Evolutionary conservation across 2,797 vertebrate genomes (phyloP).

Genomic region (Macrochelys suwanniensis): DNA sequence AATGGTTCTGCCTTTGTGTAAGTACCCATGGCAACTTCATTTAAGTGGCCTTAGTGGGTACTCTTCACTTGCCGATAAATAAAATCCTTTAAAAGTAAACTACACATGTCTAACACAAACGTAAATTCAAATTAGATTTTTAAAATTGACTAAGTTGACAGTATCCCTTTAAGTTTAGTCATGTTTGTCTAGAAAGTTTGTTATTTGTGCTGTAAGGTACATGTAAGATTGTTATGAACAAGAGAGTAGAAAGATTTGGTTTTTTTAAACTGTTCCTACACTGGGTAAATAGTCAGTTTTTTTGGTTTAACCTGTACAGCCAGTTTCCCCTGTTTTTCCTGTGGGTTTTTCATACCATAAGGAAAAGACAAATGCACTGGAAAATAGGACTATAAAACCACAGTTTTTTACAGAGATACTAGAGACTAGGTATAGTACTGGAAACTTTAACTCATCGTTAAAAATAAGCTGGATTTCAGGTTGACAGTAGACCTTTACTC

Average conservation of each 20-base stretch:
- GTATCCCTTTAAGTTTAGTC: not conserved
- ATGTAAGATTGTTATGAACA: not conserved
- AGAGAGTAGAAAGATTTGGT: not conserved
- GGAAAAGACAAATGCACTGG: not conserved
- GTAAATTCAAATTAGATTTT: not conserved
- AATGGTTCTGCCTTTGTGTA: not conserved
- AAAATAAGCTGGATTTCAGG: not conserved
- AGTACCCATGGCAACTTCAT: not conserved
- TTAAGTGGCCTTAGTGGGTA: not conserved
- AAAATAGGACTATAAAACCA: not conserved
- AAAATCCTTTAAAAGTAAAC: not conserved
- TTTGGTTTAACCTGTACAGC: not conserved
- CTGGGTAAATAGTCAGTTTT: not conserved
- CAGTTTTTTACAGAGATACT: not conserved
- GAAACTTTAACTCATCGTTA: not conserved
- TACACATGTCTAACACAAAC: not conserved
- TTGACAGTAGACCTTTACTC: not conserved
- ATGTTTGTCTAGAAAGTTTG: not conserved
- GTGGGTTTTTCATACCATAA: not conserved
- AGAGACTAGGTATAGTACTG: not conserved
- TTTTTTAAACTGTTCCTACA: not conserved
- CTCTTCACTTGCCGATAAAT: not conserved
- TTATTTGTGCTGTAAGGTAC: not conserved
- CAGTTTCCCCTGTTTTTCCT: not conserved
- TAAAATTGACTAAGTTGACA: not conserved